Evolutionary conservation across 2,113 vertebrate species (phyloP).

Genomic region (Lophotis ruficrista): DNA sequence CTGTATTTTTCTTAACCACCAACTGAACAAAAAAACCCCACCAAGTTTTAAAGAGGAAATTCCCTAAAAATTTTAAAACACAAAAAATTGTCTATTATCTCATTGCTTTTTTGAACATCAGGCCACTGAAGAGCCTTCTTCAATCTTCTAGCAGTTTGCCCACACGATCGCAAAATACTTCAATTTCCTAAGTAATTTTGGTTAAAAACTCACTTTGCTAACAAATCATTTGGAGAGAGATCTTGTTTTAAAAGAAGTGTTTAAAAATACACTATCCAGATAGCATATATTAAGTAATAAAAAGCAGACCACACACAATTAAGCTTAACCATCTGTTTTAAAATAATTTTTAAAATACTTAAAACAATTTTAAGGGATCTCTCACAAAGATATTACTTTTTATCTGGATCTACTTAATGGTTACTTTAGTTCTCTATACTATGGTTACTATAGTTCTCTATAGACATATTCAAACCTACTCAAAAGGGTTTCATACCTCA

Average conservation of each 20-base stretch:
- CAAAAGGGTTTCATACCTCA: neutral
- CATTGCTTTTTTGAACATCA: neutral
- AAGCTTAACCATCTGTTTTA: neutral
- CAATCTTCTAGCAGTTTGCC: neutral
- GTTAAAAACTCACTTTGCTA: constrained; percentile 5
- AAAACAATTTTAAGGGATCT: neutral
- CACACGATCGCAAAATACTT: neutral
- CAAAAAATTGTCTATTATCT: neutral
- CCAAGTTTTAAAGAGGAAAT: neutral
- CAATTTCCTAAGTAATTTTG: neutral
- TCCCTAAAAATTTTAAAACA: constrained; percentile 1
- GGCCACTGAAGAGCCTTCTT: neutral
- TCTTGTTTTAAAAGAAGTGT: neutral
- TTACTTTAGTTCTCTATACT: neutral
- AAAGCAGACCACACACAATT: neutral
- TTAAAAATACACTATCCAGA: neutral
- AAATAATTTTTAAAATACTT: neutral
- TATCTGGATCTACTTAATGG: neutral
- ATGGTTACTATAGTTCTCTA: neutral
- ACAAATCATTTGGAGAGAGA: neutral
- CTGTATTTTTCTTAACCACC: neutral
- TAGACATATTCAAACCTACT: neutral
- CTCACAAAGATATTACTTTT: neutral
- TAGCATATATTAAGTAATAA: neutral
- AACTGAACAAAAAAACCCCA: neutral